Evolutionary conservation across 2,797 vertebrate genomes (phyloP).

Genomic region (Pelobates cultripes): DNA sequence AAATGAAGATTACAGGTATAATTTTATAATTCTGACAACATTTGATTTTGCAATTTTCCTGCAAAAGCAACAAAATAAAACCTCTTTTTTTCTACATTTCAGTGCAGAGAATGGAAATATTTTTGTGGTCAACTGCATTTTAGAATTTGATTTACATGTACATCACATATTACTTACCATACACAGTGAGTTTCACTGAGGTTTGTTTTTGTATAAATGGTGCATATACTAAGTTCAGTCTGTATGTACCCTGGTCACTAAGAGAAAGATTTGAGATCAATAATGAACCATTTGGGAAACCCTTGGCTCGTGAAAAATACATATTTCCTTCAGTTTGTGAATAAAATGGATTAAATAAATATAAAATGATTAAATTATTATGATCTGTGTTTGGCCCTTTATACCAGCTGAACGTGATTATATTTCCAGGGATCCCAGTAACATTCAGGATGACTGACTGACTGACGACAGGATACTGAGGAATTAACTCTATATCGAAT

Average conservation of each 20-base stretch:
- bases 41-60: too few species aligned
- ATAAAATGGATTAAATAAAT: neutral
- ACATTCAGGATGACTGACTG: conserved; percentile 15
- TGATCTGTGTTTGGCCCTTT: neutral
- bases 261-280: neutral
- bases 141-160: too few species aligned
- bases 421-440: neutral
- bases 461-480: conserved; percentile 4
- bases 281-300: conserved; percentile 13
- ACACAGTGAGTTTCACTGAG: neutral
- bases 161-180: conserved; percentile 26
- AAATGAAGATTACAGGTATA: too few species aligned
- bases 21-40: too few species aligned
- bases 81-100: too few species aligned
- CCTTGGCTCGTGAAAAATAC: neutral
- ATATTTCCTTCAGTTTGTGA: neutral
- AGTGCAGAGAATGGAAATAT: too few species aligned
- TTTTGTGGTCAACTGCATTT: too few species aligned
- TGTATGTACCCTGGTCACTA: conserved; percentile 18
- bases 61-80: too few species aligned
- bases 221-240: neutral
- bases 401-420: neutral
- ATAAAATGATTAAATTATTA: neutral
- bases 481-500: conserved; percentile 8
- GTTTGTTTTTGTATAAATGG: too few species aligned